Conservation (phyloP, 2,113 vertebrate species). For the Toxotes jaculatrix region DNA sequence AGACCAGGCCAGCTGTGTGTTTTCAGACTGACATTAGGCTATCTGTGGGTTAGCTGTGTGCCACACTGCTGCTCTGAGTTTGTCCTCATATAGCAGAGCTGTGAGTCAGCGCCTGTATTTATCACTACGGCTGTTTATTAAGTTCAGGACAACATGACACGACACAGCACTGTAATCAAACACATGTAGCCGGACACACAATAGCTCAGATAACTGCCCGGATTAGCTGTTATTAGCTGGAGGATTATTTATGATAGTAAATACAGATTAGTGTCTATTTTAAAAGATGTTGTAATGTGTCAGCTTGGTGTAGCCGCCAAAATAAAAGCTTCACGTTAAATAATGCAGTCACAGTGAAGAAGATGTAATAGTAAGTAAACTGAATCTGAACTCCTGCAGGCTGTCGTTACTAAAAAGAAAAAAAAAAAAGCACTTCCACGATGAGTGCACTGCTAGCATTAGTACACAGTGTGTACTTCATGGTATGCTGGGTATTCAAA, state of each 20-base stretch:
- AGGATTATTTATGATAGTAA: conserved; percentile 54
- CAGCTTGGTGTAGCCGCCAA: conserved; percentile 5
- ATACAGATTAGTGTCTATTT: conserved; percentile 62
- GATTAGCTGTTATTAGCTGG: conserved; percentile 38
- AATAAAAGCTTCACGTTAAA: conserved; percentile 28
- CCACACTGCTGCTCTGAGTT: conserved; percentile 24
- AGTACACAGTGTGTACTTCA: neutral
- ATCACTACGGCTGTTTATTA: conserved; percentile 33
- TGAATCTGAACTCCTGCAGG: neutral
- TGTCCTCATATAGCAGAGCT: conserved; percentile 47
- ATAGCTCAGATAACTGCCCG: conserved; percentile 28
- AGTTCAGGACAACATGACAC: conserved; percentile 45
- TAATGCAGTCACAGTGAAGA: neutral
- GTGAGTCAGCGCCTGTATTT: conserved; percentile 61
- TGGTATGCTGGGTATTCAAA: neutral
- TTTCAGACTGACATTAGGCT: conserved; percentile 7
- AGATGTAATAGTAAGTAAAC: neutral
- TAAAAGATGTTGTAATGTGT: conserved; percentile 37
- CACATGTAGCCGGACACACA: conserved; percentile 24
- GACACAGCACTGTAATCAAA: conserved; percentile 42
- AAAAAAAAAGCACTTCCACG: no score
- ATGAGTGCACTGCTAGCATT: neutral
- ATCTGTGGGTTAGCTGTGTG: conserved; percentile 34
- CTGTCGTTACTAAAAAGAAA: neutral
- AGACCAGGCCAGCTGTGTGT: neutral